Evolutionary conservation across 2,888 invertebrate species (phyloP).

Genomic region (Tiliacea citrago): DNA sequence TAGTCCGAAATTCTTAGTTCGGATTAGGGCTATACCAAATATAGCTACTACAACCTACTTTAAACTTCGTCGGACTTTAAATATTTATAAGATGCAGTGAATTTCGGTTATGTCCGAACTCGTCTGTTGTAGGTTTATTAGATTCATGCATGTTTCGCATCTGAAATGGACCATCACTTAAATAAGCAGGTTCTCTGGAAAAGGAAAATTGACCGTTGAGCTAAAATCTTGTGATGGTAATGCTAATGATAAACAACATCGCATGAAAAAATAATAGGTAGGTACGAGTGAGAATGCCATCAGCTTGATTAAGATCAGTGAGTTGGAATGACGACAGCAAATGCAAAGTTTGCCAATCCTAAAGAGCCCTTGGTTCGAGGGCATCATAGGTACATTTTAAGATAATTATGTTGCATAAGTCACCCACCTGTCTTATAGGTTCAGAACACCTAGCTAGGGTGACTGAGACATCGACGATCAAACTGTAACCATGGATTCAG

Average conservation of each 20-base stretch:
- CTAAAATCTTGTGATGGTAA: not conserved
- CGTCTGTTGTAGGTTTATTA: slow-evolving; percentile 3
- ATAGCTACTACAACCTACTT: slow-evolving; percentile 2
- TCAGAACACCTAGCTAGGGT: not conserved
- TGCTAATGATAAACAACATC: too few species aligned
- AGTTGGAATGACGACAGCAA: too few species aligned
- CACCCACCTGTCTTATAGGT: not conserved
- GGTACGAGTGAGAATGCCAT: too few species aligned
- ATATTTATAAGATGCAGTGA: slow-evolving; percentile 7
- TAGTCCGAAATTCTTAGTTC: slow-evolving; percentile 14
- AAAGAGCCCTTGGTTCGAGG: not conserved
- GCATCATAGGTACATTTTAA: not conserved
- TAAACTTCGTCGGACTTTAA: not conserved
- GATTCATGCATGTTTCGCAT: slow-evolving; percentile 8
- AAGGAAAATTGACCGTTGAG: not conserved
- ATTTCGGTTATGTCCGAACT: slow-evolving; percentile 31
- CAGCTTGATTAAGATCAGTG: too few species aligned
- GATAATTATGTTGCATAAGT: not conserved
- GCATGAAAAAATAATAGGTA: not conserved
- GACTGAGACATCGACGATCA: too few species aligned
- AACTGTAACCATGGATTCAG: too few species aligned
- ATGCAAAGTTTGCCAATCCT: not conserved
- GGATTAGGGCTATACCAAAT: slow-evolving; percentile 13
- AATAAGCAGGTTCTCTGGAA: not conserved
- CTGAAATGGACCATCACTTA: not conserved